phyloP scores from a whole-genome alignment of 2,797 vertebrate species.

The Sebastes elongatus region DNA sequence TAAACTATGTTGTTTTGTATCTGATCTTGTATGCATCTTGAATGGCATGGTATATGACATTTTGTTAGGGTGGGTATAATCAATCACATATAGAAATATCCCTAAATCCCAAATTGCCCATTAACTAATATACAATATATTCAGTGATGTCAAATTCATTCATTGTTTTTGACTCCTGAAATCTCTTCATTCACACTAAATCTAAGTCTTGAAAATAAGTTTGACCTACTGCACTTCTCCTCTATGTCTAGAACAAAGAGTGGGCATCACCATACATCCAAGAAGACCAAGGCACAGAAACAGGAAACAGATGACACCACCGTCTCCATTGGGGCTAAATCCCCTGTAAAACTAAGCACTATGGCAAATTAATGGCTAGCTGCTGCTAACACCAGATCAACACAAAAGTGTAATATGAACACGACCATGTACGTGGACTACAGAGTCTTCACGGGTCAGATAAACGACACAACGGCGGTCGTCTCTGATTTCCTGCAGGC shows the following conservation, averaged over 20 bases:
- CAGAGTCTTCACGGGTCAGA: conserved; percentile 39
- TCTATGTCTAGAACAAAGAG: conserved; percentile 1
- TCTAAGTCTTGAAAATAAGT: not conserved
- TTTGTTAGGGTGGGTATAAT: not conserved
- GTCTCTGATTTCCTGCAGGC: not conserved
- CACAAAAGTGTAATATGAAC: conserved; percentile 67
- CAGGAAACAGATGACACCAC: conserved; percentile 1
- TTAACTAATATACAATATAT: not conserved
- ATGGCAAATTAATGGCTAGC: conserved; percentile 1
- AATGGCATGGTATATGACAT: not conserved
- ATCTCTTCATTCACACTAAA: not conserved
- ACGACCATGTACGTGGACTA: conserved; percentile 41
- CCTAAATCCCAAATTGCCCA: not conserved
- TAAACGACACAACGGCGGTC: conserved; percentile 63
- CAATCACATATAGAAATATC: not conserved
- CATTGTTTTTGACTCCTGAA: not conserved
- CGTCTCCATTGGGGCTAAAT: not conserved
- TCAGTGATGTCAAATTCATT: not conserved
- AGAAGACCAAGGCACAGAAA: not conserved
- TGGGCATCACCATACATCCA: not conserved
- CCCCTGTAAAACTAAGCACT: not conserved
- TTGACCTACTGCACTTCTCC: not conserved
- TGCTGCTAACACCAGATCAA: not conserved
- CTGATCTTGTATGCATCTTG: not conserved
- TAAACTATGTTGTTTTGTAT: not conserved